Conservation (phyloP, 1,140 invertebrate species). For the Spodoptera litura region DNA sequence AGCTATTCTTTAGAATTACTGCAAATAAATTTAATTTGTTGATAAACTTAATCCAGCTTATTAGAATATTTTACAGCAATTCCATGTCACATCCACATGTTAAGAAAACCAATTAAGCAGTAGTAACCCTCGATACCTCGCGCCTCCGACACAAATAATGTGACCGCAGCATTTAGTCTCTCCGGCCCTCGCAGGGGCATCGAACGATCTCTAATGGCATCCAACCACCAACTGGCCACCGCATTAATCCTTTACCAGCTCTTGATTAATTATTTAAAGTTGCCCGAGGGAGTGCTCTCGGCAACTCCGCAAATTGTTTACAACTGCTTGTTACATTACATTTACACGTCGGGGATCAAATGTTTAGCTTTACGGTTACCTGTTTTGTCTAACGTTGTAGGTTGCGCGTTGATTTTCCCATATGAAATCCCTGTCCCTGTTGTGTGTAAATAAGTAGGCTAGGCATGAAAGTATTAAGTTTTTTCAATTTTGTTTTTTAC, state of each 20-base stretch:
- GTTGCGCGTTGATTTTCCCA: no score
- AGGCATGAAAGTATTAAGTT: no score
- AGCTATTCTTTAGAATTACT: no score
- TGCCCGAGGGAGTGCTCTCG: slow-evolving; percentile 64
- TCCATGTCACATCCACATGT: slow-evolving; percentile 39
- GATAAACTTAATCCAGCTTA: slow-evolving; percentile 1
- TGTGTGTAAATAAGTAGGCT: no score
- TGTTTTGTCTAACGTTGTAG: background rate
- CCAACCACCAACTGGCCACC: slow-evolving; percentile 83
- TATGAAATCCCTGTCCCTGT: no score
- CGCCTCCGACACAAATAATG: slow-evolving; percentile 74
- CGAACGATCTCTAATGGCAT: slow-evolving; percentile 83
- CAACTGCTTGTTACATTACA: slow-evolving; percentile 62
- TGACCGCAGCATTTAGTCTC: slow-evolving; percentile 79
- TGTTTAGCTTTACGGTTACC: slow-evolving; percentile 16
- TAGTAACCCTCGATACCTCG: slow-evolving; percentile 57
- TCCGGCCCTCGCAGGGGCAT: slow-evolving; percentile 65
- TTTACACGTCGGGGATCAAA: slow-evolving; percentile 41
- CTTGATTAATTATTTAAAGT: slow-evolving; percentile 85
- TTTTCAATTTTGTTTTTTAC: no score
- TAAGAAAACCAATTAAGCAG: slow-evolving; percentile 62
- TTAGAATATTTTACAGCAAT: slow-evolving; percentile 31
- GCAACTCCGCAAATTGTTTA: slow-evolving; percentile 77
- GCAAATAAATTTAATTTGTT: no score
- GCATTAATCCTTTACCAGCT: slow-evolving; percentile 84